phyloP scores from a whole-genome alignment of 2,888 invertebrate genomes.

The Bombylius discolor region DNA sequence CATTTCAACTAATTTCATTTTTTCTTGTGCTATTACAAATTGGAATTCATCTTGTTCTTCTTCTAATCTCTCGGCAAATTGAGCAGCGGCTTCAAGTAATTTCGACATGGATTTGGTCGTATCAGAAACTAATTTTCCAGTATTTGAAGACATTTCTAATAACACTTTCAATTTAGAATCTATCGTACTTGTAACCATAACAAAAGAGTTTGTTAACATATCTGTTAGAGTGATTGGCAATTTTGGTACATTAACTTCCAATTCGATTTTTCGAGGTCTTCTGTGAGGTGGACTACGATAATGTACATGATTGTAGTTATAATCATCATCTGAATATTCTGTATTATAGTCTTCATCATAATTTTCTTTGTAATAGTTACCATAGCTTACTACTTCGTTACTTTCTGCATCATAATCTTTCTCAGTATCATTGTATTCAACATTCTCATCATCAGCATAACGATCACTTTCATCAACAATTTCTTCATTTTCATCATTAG shows the following conservation, averaged over 20 bases:
- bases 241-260: not conserved
- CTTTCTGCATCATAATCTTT: not conserved
- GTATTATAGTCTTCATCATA: not conserved
- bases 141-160: slow-evolving; percentile 4
- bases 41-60: slow-evolving; percentile 2
- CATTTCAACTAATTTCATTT: slow-evolving; percentile 6
- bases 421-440: not conserved
- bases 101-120: slow-evolving; percentile 4
- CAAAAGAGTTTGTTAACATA: not conserved
- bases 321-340: not conserved
- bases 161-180: slow-evolving; percentile 4
- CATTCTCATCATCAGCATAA: no score
- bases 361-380: no score
- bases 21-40: not conserved
- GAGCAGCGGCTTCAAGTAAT: not conserved
- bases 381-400: not conserved
- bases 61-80: slow-evolving; percentile 2
- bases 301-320: not conserved
- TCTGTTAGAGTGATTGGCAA: not conserved
- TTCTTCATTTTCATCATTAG: not conserved
- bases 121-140: slow-evolving; percentile 4
- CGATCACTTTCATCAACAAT: not conserved
- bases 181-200: not conserved
- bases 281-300: not conserved
- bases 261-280: not conserved